Evolutionary conservation across 2,797 vertebrate species (phyloP).

Genomic region (Potorous gilbertii): DNA sequence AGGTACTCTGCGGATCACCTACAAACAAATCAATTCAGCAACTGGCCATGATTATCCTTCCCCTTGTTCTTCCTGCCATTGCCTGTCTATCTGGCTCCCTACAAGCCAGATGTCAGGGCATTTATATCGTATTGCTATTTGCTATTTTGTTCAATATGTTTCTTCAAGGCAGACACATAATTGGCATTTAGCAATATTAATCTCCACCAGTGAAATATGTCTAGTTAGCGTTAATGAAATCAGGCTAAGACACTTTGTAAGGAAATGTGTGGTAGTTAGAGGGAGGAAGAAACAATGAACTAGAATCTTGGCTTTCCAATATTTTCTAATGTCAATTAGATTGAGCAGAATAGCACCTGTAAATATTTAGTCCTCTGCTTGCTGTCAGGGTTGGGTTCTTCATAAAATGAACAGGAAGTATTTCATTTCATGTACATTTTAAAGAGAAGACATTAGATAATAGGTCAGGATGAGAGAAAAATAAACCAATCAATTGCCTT

Average conservation of each 20-base stretch:
- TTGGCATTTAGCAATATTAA: constrained; percentile 64
- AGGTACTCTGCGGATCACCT: constrained; percentile 49
- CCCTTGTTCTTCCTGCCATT: constrained; percentile 52
- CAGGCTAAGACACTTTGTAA: constrained; percentile 56
- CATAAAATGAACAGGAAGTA: constrained; percentile 1
- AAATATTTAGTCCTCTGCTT: constrained; percentile 31
- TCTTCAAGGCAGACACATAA: constrained; percentile 60
- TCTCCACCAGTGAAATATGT: constrained; percentile 44
- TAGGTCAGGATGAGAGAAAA: neutral
- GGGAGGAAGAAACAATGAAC: constrained; percentile 49
- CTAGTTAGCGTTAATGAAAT: constrained; percentile 66
- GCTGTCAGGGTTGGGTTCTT: constrained; percentile 31
- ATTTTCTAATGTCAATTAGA: constrained; percentile 50
- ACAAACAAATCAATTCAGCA: constrained; percentile 59
- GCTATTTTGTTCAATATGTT: constrained; percentile 60
- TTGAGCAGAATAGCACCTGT: constrained; percentile 40
- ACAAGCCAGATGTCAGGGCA: constrained; percentile 28
- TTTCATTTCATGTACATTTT: constrained; percentile 7
- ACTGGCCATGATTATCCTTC: constrained; percentile 69
- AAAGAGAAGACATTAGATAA: constrained; percentile 28
- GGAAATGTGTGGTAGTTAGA: constrained; percentile 33
- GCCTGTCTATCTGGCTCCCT: constrained; percentile 23
- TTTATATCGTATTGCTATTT: constrained; percentile 69
- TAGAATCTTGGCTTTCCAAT: constrained; percentile 58
- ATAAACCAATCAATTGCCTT: constrained; percentile 7